Conservation (phyloP, 1,140 invertebrate species). For the Eulimnadia texana region DNA sequence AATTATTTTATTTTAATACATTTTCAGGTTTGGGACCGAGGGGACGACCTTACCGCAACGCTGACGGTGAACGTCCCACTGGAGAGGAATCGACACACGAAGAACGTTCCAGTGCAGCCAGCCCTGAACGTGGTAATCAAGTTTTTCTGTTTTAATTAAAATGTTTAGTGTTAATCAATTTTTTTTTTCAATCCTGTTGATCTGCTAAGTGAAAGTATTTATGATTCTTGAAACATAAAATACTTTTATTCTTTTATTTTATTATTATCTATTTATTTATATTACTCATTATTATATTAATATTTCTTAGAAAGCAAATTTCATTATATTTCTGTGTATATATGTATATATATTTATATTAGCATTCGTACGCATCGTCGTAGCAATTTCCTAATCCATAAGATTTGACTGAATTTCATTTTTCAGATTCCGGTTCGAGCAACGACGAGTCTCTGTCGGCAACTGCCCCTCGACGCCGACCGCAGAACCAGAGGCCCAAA, state of each 20-base stretch:
- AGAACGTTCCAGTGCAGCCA: background rate
- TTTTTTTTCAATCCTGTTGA: no score
- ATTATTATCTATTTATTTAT: background rate
- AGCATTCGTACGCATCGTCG: no score
- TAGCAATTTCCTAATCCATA: no score
- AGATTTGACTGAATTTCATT: no score
- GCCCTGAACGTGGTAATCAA: background rate
- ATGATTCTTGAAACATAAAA: no score
- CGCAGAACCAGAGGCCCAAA: slow-evolving; percentile 2
- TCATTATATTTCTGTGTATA: background rate
- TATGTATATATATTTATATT: background rate
- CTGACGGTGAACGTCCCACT: background rate
- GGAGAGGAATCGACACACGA: background rate
- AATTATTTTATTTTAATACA: background rate
- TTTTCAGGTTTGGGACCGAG: background rate
- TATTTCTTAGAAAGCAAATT: background rate
- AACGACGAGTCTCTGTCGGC: slow-evolving; percentile 6
- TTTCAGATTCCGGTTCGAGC: slow-evolving; percentile 14
- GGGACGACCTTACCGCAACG: background rate
- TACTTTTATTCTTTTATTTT: no score
- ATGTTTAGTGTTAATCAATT: no score
- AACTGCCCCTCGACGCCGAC: slow-evolving; percentile 4
- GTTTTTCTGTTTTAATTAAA: background rate
- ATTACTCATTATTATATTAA: background rate
- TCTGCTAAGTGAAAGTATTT: no score